Percentiles rank a stretch among this genome's conserved stretches.
Evolutionary conservation across 2,888 invertebrate species (phyloP).

Genomic region (Malthinus flaveolus): DNA sequence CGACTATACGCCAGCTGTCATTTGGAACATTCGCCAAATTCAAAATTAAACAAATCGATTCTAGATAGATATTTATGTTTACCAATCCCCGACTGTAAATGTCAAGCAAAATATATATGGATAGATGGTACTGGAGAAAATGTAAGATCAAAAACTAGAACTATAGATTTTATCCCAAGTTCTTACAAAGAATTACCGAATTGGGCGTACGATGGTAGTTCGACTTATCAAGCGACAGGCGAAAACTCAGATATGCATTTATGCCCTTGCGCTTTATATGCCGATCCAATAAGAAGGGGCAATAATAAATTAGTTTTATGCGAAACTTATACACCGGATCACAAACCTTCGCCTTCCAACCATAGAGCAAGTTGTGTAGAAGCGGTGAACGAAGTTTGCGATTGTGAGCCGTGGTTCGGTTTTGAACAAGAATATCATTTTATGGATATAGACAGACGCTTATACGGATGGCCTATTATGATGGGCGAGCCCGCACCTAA

Average conservation of each 20-base stretch:
- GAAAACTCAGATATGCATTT: conserved; percentile 75
- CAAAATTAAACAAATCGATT: conserved; percentile 56
- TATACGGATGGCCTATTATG: conserved; percentile 73
- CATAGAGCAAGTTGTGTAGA: conserved; percentile 57
- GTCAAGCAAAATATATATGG: conserved; percentile 74
- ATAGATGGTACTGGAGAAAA: conserved; percentile 75
- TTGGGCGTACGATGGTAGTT: conserved; percentile 79
- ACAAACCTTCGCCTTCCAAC: conserved; percentile 60
- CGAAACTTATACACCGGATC: conserved; percentile 72
- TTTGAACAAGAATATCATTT: conserved; percentile 71
- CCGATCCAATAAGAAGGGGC: conserved; percentile 78
- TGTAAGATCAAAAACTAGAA: conserved; percentile 70
- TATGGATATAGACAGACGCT: conserved; percentile 62
- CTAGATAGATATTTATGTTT: conserved; percentile 62
- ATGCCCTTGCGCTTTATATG: conserved; percentile 76
- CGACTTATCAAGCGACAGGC: conserved; percentile 66
- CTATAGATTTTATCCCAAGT: conserved; percentile 66
- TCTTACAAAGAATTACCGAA: conserved; percentile 64
- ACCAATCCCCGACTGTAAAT: conserved; percentile 61
- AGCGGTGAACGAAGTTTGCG: conserved; percentile 61
- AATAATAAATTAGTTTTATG: conserved; percentile 75
- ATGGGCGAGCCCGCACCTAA: conserved; percentile 69
- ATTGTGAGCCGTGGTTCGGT: conserved; percentile 73
- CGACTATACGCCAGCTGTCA: conserved; percentile 18
- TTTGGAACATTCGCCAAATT: conserved; percentile 39